Evolutionary conservation across 2,888 invertebrate species (phyloP), one percentile per base, ranked within the genome.

Genomic region (Girardia tigrina): DNA sequence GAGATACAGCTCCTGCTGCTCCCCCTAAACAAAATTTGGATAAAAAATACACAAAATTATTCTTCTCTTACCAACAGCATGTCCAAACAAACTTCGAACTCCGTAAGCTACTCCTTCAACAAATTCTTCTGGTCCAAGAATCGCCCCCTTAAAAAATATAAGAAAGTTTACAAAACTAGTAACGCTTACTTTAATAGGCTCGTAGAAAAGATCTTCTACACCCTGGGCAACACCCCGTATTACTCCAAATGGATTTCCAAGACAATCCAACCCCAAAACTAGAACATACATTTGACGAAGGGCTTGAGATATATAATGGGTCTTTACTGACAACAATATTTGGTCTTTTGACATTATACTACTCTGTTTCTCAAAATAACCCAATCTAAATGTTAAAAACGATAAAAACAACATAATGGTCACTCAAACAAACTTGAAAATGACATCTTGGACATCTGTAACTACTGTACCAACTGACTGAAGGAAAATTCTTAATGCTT

Each of bases 201-300:
- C 98, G 83, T 99, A 99, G 86, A 99, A 99, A 77, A 98, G 87
- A 86, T 97, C 97, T 82, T 94, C 94, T 0, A 98, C 92, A 26
- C 98, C 98, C 84, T 94, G 91, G 80, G 91, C 91, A 26, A 99
- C 87, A 0, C 98, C 98, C 16, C 95, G 86, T 12, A 97, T 91
- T 16, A 99, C 86, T 0, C 97, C 97, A 82, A 94, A 97, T 0
- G 98, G 98, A 87, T 99, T 98, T n/a, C 98, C 98, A 79, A 99
- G 89, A 0, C 98, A 95, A 85, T 99, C 98, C 77, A 99, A 86
- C 0, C 98, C 98, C 74, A 99, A 87, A 0, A 98, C 93, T 28
- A 99, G 86, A 1, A 97, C 97, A 83, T 99, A 98, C 42, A 94
- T 87, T 84, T 97, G 95, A 81, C 94, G 95, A 71, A 98, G 87